These are phyloP conservation scores for Merops nubicus DNA, from an alignment of 2,113 vertebrate genomes.

Conservation along the genomic window DNA sequence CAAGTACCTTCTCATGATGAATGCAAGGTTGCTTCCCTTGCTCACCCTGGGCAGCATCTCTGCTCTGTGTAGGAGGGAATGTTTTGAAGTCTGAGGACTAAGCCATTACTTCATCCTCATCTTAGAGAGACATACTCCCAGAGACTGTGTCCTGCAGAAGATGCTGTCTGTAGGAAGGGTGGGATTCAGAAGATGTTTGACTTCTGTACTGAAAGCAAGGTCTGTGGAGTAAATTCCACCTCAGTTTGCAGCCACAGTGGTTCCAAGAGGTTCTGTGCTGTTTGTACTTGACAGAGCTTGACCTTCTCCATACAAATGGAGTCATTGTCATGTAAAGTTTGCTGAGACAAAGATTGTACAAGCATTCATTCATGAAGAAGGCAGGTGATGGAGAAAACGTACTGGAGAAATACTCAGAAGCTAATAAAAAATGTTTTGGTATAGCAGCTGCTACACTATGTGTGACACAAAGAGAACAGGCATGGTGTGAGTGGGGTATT, in stretches of 20 bases:
- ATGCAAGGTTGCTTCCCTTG: not conserved
- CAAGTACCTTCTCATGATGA: not conserved
- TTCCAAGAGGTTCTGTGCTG: not conserved
- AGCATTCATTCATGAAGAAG: not conserved
- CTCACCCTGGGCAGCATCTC: not conserved
- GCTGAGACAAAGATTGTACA: not conserved
- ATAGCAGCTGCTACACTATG: not conserved
- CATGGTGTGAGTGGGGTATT: fast-evolving
- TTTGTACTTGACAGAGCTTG: not conserved
- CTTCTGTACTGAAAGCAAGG: not conserved
- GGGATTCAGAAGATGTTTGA: not conserved
- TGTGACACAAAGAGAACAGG: not conserved
- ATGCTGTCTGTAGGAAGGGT: not conserved
- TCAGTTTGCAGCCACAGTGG: fast-evolving
- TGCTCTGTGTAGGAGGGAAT: not conserved
- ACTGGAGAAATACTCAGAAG: not conserved
- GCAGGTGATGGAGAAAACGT: not conserved
- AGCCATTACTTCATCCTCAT: not conserved
- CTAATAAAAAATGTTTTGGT: not conserved
- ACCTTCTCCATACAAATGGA: not conserved
- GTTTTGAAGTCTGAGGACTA: not conserved
- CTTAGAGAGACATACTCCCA: not conserved
- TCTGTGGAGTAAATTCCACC: not conserved
- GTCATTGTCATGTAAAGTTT: not conserved
- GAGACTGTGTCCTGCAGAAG: not conserved